Conservation (phyloP, 2,888 invertebrate species). For the Philereme transversata region DNA sequence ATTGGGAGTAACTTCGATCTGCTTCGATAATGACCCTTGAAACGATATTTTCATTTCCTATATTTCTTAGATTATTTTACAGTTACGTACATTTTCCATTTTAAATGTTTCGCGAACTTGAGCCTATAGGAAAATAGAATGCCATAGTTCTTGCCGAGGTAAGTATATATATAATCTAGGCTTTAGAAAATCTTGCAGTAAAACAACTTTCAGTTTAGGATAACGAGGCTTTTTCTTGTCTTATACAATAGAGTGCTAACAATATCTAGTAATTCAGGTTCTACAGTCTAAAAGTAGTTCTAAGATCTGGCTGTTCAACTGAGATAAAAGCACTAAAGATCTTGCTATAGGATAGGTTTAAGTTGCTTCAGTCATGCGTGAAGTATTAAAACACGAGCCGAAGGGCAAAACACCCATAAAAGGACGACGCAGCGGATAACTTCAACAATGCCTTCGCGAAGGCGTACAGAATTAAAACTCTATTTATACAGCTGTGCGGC, state of each 20-base stretch:
- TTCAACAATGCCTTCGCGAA: conserved; percentile 46
- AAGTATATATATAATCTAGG: not conserved
- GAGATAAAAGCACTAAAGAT: conserved; percentile 4
- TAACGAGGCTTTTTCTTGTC: conserved; percentile 3
- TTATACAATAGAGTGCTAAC: conserved; percentile 5
- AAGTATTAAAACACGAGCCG: not conserved
- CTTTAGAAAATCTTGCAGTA: conserved; percentile 12
- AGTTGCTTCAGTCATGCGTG: conserved; percentile 6
- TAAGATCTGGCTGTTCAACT: not conserved
- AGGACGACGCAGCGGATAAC: conserved; percentile 18
- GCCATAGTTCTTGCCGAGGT: too few species aligned
- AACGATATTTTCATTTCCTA: too few species aligned
- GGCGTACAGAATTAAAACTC: conserved; percentile 48
- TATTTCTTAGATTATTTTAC: too few species aligned
- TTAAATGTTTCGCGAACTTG: too few species aligned
- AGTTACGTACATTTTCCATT: too few species aligned
- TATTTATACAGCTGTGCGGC: conserved; percentile 63
- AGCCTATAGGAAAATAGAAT: too few species aligned
- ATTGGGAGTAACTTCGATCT: conserved; percentile 40
- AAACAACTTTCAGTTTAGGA: conserved; percentile 23
- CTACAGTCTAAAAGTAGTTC: not conserved
- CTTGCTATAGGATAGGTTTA: conserved; percentile 6
- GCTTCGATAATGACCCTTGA: not conserved
- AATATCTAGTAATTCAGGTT: conserved; percentile 18
- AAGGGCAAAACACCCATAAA: conserved; percentile 28